These are phyloP conservation scores for Amphimedon queenslandica DNA, from an alignment of 37 sponge, comb jelly and placozoan species.

Conservation along the genomic window DNA sequence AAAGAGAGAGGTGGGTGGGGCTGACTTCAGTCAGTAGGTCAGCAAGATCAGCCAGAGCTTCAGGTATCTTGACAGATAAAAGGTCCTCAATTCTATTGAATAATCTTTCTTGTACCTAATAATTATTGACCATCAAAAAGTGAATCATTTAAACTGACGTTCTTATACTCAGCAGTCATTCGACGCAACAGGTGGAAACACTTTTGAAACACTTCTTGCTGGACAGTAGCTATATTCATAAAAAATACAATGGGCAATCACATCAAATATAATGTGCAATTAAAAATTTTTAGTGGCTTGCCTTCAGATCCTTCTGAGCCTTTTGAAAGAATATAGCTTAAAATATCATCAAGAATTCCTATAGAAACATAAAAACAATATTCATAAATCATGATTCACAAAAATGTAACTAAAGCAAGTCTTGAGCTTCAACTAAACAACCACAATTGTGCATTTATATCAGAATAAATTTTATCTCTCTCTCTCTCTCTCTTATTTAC, in stretches of 20 bases:
- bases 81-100: slow-evolving; percentile 10
- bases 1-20: too few species aligned
- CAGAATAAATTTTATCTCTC: too few species aligned
- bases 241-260: too few species aligned
- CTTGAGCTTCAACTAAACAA: too few species aligned
- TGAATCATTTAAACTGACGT: neutral
- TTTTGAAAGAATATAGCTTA: neutral
- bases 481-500: too few species aligned
- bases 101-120: neutral
- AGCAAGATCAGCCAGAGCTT: neutral
- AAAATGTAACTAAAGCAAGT: too few species aligned
- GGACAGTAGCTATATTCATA: neutral
- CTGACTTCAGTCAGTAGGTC: slow-evolving; percentile 4
- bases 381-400: too few species aligned
- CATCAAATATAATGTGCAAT: too few species aligned
- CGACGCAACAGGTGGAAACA: neutral
- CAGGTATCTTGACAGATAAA: neutral
- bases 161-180: neutral
- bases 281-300: too few species aligned
- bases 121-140: neutral
- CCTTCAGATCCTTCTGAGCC: neutral
- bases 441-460: too few species aligned
- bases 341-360: neutral
- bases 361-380: neutral
- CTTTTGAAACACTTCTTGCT: neutral